Evolutionary conservation across 2,113 vertebrate species (phyloP).

Genomic region (Melanerpes formicivorus): DNA sequence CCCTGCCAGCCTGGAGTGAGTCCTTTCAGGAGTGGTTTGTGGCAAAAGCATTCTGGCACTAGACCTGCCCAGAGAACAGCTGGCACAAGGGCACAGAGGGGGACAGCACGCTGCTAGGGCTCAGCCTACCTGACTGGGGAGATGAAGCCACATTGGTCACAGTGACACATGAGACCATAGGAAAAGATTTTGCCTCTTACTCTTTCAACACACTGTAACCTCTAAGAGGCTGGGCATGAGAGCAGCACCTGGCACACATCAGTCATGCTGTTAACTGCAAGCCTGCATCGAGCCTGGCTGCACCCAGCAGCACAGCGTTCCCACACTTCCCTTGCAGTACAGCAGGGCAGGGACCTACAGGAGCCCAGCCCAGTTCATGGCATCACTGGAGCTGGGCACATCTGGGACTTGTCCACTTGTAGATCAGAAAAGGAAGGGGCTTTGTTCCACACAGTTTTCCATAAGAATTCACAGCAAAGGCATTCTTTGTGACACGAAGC

Average conservation of each 20-base stretch:
- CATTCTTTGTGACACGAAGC: background rate
- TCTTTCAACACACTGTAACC: background rate
- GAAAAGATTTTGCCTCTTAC: background rate
- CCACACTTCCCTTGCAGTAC: background rate
- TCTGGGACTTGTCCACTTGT: accelerated
- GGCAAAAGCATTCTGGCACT: background rate
- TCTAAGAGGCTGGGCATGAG: background rate
- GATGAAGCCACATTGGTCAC: background rate
- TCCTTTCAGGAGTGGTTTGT: background rate
- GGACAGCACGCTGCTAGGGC: background rate
- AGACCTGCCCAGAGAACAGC: background rate
- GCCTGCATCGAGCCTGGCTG: background rate
- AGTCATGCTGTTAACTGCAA: background rate
- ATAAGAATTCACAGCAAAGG: accelerated
- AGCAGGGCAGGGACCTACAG: background rate
- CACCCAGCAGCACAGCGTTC: background rate
- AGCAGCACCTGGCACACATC: background rate
- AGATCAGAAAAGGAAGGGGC: background rate
- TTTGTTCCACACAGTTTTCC: background rate
- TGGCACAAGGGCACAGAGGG: background rate
- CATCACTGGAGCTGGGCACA: background rate
- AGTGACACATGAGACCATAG: background rate
- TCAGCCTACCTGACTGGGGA: background rate
- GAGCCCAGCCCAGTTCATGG: background rate
- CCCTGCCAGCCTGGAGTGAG: background rate